A percentile compares a stretch with the other conserved stretches of the same genome.
Evolutionary conservation across 30 jellyfish, hydroid and myxozoan species (phyloP).

Genomic region (Chrysaora quinquecirrha): DNA sequence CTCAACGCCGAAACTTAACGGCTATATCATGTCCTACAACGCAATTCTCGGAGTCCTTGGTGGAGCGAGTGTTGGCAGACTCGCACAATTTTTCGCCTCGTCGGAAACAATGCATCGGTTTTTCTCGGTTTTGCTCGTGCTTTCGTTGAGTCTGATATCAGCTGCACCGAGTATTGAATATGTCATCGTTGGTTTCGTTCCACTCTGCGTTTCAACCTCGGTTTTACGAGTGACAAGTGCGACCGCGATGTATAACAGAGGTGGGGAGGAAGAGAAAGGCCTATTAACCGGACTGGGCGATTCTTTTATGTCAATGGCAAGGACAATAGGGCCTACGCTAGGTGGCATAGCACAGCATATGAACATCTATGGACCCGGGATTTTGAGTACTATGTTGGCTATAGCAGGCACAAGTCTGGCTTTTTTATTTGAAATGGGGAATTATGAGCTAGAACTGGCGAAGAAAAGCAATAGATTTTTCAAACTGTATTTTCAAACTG

Average conservation of each 20-base stretch:
- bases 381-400: constrained; percentile 68
- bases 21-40: constrained; percentile 87
- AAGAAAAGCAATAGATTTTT: constrained; percentile 1
- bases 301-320: constrained; percentile 85
- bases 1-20: constrained; percentile 81
- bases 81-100: constrained; percentile 51
- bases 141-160: constrained; percentile 59
- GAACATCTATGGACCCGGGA: constrained; percentile 88
- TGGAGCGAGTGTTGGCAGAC: constrained; percentile 82
- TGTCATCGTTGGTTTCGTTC: constrained; percentile 65
- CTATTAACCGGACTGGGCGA: constrained; percentile 86
- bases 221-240: constrained; percentile 87
- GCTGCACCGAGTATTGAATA: constrained; percentile 72
- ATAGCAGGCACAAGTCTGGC: constrained; percentile 68
- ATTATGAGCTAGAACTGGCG: not conserved
- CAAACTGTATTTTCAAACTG: too few species aligned
- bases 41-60: constrained; percentile 72
- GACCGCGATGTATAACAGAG: constrained; percentile 73
- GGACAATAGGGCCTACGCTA: constrained; percentile 90
- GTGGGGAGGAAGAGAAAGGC: constrained; percentile 83
- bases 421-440: constrained; percentile 30
- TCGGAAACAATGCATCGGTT: constrained; percentile 64
- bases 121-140: constrained; percentile 69
- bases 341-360: constrained; percentile 91
- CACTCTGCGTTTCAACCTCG: constrained; percentile 88